phyloP scores from a whole-genome alignment of 92 coral and sea anemone genomes.

The Desmophyllum pertusum region DNA sequence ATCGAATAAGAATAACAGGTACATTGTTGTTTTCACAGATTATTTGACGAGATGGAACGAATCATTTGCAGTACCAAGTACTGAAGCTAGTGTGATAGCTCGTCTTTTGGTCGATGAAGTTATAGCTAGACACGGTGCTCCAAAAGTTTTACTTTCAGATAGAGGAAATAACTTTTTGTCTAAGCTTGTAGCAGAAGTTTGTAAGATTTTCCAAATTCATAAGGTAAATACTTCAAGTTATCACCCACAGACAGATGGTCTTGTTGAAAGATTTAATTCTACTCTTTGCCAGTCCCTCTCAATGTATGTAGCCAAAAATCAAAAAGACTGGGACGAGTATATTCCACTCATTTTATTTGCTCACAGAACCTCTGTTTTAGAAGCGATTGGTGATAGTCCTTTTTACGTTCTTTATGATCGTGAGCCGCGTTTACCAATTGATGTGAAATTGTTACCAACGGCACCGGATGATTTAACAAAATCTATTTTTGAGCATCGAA shows the following conservation, averaged over 20 bases:
- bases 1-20: conserved; percentile 30
- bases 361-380: conserved; percentile 37
- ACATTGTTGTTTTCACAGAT: conserved; percentile 49
- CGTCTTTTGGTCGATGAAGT: conserved; percentile 31
- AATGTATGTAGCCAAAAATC: conserved; percentile 57
- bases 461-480: not conserved
- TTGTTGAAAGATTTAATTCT: conserved; percentile 5
- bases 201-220: conserved; percentile 46
- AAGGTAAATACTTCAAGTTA: conserved; percentile 34
- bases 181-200: too few relatives aligned
- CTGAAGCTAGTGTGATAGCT: conserved; percentile 45
- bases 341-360: conserved; percentile 28
- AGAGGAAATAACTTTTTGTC: conserved; percentile 40
- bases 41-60: conserved; percentile 66
- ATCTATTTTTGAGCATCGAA: too few relatives aligned
- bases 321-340: too few relatives aligned
- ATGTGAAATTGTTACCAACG: conserved; percentile 36
- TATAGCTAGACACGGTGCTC: conserved; percentile 56
- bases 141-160: conserved; percentile 55
- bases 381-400: conserved; percentile 43
- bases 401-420: conserved; percentile 45
- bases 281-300: conserved; percentile 39
- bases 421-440: too few relatives aligned
- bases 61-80: conserved; percentile 54
- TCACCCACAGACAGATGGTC: conserved; percentile 9